These are phyloP conservation scores for Rhagium mordax DNA, from an alignment of 2,888 invertebrate genomes.

Conservation along the genomic window DNA sequence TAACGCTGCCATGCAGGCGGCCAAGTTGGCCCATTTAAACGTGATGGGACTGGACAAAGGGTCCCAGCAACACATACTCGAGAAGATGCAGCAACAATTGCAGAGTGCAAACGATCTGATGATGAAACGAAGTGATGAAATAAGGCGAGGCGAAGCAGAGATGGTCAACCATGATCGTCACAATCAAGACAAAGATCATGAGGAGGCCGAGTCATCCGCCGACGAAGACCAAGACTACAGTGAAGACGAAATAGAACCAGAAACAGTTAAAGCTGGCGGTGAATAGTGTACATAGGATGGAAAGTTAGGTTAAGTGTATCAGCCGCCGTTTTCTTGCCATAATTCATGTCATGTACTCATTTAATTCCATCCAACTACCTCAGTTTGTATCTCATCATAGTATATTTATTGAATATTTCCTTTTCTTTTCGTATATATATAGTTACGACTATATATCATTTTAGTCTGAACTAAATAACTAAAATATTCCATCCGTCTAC, in stretches of 20 bases:
- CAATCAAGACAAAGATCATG: slow-evolving; percentile 62
- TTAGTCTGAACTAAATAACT: slow-evolving; percentile 33
- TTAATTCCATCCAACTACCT: slow-evolving; percentile 83
- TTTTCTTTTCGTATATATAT: slow-evolving; percentile 31
- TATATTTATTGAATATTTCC: slow-evolving; percentile 57
- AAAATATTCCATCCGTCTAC: slow-evolving; percentile 70
- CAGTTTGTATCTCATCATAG: slow-evolving; percentile 69
- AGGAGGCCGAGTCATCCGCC: slow-evolving; percentile 72
- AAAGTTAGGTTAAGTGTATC: slow-evolving; percentile 51
- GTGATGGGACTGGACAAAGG: slow-evolving; percentile 73
- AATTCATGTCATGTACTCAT: slow-evolving; percentile 54
- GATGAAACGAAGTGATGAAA: slow-evolving; percentile 72
- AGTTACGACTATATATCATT: slow-evolving; percentile 31
- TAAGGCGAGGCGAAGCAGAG: slow-evolving; percentile 71
- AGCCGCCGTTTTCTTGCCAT: slow-evolving; percentile 59
- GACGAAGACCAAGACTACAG: slow-evolving; percentile 74
- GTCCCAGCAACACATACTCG: slow-evolving; percentile 75
- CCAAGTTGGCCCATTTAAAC: slow-evolving; percentile 84
- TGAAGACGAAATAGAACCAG: slow-evolving; percentile 70
- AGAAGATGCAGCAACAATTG: slow-evolving; percentile 77
- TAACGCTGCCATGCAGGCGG: slow-evolving; percentile 82
- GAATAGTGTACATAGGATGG: slow-evolving; percentile 61
- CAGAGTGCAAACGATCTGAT: slow-evolving; percentile 73
- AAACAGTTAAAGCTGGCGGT: slow-evolving; percentile 69
- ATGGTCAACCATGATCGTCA: slow-evolving; percentile 73